A percentile compares a stretch with the other conserved stretches of the same genome.
These are phyloP conservation scores for Candidula unifasciata DNA, from an alignment of 2,888 invertebrate genomes.

Conservation along the genomic window DNA sequence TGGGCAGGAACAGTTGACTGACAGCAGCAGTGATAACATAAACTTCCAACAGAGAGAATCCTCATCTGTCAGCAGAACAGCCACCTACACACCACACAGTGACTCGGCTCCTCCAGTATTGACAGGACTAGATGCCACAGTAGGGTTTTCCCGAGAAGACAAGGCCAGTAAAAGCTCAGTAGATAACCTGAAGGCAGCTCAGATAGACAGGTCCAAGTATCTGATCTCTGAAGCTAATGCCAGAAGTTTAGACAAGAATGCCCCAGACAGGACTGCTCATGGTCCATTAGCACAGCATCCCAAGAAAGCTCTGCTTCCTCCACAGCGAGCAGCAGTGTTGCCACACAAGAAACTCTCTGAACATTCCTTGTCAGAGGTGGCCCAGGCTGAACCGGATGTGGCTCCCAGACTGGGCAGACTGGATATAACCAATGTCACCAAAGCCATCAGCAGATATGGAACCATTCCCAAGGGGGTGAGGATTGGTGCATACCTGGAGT, in stretches of 20 bases:
- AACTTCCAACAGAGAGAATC: constrained; percentile 24
- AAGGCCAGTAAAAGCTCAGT: constrained; percentile 61
- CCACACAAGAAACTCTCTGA: constrained; percentile 60
- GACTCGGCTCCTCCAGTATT: constrained; percentile 29
- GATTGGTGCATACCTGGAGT: constrained; percentile 97
- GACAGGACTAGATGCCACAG: constrained; percentile 34
- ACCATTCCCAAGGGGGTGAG: constrained; percentile 97
- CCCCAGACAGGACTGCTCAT: constrained; percentile 52
- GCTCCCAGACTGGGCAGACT: constrained; percentile 86
- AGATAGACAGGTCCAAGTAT: constrained; percentile 72
- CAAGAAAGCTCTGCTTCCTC: constrained; percentile 70
- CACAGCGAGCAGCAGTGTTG: constrained; percentile 61
- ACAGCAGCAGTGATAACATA: constrained; percentile 23
- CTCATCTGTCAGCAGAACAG: constrained; percentile 10
- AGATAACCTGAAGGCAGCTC: constrained; percentile 69
- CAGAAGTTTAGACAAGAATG: constrained; percentile 60
- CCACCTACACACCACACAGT: constrained; percentile 23
- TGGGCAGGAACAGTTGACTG: constrained; percentile 43
- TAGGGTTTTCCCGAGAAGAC: constrained; percentile 34
- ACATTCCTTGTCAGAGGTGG: constrained; percentile 54
- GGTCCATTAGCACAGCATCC: constrained; percentile 60
- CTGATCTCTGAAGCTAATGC: constrained; percentile 68
- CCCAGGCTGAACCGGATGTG: constrained; percentile 48
- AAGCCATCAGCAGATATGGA: constrained; percentile 93
- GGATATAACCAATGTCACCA: constrained; percentile 95